Conservation (phyloP, 92 coral and sea anemone genomes). For the Epizoanthus fatuus region DNA sequence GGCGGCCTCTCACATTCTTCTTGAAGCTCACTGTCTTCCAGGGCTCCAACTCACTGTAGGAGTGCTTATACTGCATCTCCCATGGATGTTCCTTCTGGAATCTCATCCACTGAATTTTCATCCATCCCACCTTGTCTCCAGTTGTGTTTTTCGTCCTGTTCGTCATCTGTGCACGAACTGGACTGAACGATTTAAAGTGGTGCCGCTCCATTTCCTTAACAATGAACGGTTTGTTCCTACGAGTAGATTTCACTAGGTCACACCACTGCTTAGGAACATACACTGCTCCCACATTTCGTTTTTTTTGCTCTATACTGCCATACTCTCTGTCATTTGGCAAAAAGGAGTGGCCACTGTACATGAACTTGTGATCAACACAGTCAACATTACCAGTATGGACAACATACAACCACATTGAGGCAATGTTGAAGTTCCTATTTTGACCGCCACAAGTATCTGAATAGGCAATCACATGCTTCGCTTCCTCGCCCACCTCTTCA, state of each 20-base stretch:
- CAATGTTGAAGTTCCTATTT: slow-evolving; percentile 44
- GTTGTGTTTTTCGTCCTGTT: slow-evolving; percentile 55
- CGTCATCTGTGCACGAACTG: slow-evolving; percentile 43
- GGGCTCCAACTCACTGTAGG: slow-evolving; percentile 58
- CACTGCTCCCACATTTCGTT: slow-evolving; percentile 40
- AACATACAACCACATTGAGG: slow-evolving; percentile 50
- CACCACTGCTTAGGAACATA: slow-evolving; percentile 58
- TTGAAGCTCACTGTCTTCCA: slow-evolving; percentile 61
- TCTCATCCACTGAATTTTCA: slow-evolving; percentile 59
- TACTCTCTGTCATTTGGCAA: slow-evolving; percentile 56
- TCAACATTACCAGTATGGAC: slow-evolving; percentile 31
- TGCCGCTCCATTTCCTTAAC: slow-evolving; percentile 60
- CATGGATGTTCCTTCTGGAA: slow-evolving; percentile 51
- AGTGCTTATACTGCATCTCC: slow-evolving; percentile 58
- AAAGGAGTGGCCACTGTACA: slow-evolving; percentile 60
- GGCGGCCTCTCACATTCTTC: slow-evolving; percentile 52
- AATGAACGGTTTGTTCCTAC: slow-evolving; percentile 55
- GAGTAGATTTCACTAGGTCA: slow-evolving; percentile 57
- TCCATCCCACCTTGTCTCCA: slow-evolving; percentile 60
- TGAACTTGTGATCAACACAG: slow-evolving; percentile 49
- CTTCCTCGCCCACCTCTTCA: slow-evolving; percentile 40
- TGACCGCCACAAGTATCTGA: slow-evolving; percentile 59
- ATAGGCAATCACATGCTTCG: slow-evolving; percentile 42
- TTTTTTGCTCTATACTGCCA: slow-evolving; percentile 53
- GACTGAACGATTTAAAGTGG: slow-evolving; percentile 55